phyloP scores from a whole-genome alignment of 2,113 vertebrate species.

The Trematocara nigrifrons region DNA sequence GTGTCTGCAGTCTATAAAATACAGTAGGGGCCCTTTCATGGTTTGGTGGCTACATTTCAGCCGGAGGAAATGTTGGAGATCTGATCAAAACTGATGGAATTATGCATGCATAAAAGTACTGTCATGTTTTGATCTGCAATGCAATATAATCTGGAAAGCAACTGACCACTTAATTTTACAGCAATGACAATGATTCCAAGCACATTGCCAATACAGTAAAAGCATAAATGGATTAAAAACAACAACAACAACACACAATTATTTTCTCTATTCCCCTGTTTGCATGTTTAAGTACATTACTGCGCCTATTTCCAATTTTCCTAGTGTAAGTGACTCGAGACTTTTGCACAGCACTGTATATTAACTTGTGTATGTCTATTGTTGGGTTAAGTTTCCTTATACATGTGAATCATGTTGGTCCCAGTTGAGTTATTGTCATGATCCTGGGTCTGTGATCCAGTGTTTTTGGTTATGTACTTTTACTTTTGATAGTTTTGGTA shows the following conservation, averaged over 20 bases:
- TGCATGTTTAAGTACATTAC: not conserved
- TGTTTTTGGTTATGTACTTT: too few relatives aligned
- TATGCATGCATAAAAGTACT: not conserved
- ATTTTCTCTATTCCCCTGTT: not conserved
- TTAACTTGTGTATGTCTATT: fast-evolving
- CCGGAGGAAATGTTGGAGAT: not conserved
- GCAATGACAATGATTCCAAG: not conserved
- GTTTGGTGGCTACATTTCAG: not conserved
- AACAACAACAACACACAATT: not conserved
- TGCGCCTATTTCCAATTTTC: not conserved
- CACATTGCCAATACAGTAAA: not conserved
- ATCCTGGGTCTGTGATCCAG: too few relatives aligned
- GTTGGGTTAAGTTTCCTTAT: not conserved
- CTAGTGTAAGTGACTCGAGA: not conserved
- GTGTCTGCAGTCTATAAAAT: not conserved
- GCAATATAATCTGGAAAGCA: not conserved
- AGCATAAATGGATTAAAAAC: not conserved
- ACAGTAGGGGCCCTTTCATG: not conserved
- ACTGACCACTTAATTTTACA: not conserved
- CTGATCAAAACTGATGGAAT: not conserved
- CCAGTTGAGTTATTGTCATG: not conserved
- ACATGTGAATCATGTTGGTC: not conserved
- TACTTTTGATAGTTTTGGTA: too few relatives aligned
- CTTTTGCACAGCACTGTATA: not conserved
- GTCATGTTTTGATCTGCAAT: not conserved